Evolutionary conservation across 2,113 vertebrate species (phyloP).

Genomic region (Leucosticte australis): DNA sequence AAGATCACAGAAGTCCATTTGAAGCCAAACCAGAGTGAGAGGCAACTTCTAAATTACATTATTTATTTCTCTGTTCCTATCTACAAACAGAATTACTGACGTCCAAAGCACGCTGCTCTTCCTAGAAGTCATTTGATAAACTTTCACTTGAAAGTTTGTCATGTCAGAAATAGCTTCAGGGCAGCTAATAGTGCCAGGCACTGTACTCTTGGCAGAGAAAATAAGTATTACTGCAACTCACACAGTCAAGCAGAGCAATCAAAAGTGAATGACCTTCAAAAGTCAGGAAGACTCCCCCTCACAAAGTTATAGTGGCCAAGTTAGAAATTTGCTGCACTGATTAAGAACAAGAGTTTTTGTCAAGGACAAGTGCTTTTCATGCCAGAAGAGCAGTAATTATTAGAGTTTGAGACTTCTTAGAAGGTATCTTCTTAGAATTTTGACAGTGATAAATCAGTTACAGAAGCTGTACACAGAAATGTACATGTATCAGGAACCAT

Average conservation of each 20-base stretch:
- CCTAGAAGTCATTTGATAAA: background rate
- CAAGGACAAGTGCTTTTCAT: background rate
- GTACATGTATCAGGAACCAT: background rate
- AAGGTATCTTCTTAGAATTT: background rate
- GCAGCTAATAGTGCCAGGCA: background rate
- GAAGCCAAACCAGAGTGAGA: background rate
- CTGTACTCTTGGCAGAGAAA: background rate
- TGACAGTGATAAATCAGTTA: background rate
- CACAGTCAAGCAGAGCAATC: background rate
- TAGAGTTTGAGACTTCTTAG: background rate
- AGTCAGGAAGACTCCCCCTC: background rate
- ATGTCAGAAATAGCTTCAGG: background rate
- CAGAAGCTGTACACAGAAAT: background rate
- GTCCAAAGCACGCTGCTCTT: background rate
- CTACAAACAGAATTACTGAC: constrained; percentile 23
- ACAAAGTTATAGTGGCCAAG: background rate
- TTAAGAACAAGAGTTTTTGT: background rate
- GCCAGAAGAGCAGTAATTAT: background rate
- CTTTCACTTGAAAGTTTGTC: background rate
- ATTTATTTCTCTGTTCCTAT: background rate
- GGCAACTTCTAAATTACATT: background rate
- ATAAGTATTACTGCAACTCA: background rate
- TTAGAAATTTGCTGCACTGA: background rate
- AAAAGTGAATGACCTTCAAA: background rate
- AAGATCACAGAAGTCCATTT: background rate